These are phyloP conservation scores for Psilopsiagon aurifrons DNA, from an alignment of 2,113 vertebrate genomes.

Conservation along the genomic window DNA sequence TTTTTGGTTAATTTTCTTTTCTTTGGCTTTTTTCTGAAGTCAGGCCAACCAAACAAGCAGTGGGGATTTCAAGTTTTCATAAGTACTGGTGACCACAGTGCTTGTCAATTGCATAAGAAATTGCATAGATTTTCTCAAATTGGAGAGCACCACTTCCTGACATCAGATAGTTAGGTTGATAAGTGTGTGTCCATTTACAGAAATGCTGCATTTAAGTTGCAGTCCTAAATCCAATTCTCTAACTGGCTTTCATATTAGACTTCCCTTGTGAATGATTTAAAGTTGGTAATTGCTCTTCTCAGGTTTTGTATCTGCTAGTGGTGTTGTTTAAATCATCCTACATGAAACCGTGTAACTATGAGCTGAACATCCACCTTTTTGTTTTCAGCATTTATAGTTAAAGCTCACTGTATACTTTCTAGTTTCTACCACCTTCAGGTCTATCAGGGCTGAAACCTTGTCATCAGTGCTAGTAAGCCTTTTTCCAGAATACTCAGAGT, in stretches of 20 bases:
- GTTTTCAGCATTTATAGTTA: neutral
- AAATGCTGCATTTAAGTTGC: neutral
- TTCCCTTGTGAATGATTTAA: neutral
- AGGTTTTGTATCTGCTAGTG: neutral
- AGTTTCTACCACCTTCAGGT: neutral
- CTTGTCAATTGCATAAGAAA: neutral
- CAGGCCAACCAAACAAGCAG: neutral
- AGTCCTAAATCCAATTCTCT: neutral
- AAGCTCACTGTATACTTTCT: neutral
- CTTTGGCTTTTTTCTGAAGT: neutral
- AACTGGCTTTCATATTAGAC: neutral
- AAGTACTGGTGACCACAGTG: neutral
- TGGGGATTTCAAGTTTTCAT: neutral
- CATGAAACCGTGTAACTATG: neutral
- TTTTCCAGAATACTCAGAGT: neutral
- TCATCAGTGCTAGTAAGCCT: neutral
- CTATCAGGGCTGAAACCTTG: neutral
- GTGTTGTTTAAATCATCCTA: neutral
- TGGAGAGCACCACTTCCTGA: neutral
- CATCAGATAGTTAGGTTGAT: fast-evolving
- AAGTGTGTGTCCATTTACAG: neutral
- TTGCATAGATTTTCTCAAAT: neutral
- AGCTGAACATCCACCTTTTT: neutral
- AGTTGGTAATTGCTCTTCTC: neutral
- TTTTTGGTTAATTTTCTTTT: neutral